Evolutionary conservation across 2,888 invertebrate species (phyloP).

Genomic region (Latrodectus hesperus): DNA sequence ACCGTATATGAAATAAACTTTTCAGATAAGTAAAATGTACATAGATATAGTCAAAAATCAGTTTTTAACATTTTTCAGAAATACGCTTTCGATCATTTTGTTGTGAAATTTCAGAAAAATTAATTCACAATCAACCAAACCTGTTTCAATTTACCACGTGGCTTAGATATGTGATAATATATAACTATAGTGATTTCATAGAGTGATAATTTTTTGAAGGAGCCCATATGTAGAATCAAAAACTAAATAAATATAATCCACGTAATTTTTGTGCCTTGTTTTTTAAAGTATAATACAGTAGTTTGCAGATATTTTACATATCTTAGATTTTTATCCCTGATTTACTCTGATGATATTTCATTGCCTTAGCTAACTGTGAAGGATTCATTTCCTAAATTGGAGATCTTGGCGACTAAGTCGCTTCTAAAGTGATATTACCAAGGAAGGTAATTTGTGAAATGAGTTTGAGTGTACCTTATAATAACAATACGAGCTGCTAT

Average conservation of each 20-base stretch:
- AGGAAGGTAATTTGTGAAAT: too few species aligned
- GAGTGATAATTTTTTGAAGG: conserved; percentile 58
- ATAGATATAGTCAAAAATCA: too few species aligned
- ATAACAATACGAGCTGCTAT: too few species aligned
- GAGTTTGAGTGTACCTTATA: too few species aligned
- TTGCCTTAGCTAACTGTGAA: conserved; percentile 46
- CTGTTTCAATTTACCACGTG: conserved; percentile 45
- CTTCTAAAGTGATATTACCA: too few species aligned
- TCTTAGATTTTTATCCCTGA: conserved; percentile 61
- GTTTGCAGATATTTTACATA: conserved; percentile 48
- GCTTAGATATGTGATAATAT: conserved; percentile 60
- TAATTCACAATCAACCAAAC: conserved; percentile 15
- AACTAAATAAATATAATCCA: conserved; percentile 29
- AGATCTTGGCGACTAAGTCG: too few species aligned
- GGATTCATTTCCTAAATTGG: too few species aligned
- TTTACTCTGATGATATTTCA: conserved; percentile 56
- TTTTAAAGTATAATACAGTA: conserved; percentile 30
- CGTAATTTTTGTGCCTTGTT: conserved; percentile 68
- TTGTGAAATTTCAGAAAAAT: neutral
- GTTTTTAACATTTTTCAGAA: too few species aligned
- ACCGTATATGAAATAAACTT: too few species aligned
- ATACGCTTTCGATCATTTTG: too few species aligned
- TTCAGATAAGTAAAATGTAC: too few species aligned
- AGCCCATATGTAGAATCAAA: conserved; percentile 67
- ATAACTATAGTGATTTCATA: conserved; percentile 50